Evolutionary conservation across 2,113 vertebrate genomes (phyloP).

Genomic region (Vidua macroura): DNA sequence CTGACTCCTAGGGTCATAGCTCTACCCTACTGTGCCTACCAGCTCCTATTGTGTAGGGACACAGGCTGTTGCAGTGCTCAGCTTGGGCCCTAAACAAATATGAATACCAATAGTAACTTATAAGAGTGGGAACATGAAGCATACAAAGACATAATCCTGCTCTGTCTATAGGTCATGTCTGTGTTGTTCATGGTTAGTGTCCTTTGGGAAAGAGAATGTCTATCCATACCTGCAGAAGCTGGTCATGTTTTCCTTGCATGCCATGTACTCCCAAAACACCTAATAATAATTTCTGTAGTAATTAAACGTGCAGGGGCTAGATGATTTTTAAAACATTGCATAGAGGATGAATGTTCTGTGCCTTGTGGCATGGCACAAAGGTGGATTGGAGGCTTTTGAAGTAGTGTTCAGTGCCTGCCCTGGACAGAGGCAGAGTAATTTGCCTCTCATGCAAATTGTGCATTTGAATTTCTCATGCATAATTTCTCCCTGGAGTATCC

Average conservation of each 20-base stretch:
- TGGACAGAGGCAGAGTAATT: neutral
- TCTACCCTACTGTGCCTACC: neutral
- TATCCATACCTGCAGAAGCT: neutral
- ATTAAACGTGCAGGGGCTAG: accelerated
- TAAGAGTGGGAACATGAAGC: neutral
- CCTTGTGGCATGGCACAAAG: neutral
- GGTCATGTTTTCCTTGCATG: neutral
- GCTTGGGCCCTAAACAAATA: neutral
- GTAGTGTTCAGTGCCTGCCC: neutral
- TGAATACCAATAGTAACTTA: neutral
- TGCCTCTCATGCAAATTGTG: neutral
- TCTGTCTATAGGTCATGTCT: neutral
- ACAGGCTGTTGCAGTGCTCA: neutral
- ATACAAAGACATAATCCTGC: neutral
- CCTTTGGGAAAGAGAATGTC: neutral
- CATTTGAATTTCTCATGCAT: neutral
- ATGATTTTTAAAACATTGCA: neutral
- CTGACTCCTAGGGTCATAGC: neutral
- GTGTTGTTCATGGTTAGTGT: neutral
- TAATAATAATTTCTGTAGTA: neutral
- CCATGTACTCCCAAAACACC: neutral
- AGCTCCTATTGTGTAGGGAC: neutral
- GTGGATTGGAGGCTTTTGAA: neutral
- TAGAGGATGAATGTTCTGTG: neutral
- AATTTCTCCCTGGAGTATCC: neutral